Percentiles rank a stretch among this genome's conserved stretches.
phyloP scores from a whole-genome alignment of 2,113 vertebrate species.

The Ammodytes marinus region DNA sequence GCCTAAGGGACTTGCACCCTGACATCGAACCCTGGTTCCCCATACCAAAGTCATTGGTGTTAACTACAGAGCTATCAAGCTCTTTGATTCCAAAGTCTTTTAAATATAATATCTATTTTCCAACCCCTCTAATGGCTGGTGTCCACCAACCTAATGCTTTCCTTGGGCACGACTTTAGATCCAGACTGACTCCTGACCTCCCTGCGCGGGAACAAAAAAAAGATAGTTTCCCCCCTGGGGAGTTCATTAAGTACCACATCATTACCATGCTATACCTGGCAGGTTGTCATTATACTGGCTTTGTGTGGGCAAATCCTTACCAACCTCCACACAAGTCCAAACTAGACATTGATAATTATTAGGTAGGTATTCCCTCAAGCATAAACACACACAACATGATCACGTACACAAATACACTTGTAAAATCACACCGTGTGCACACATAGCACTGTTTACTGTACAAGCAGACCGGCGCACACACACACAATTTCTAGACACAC shows the following conservation, averaged over 20 bases:
- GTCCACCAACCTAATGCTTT: slow-evolving; percentile 6
- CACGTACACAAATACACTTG: slow-evolving; percentile 16
- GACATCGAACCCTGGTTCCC: too few relatives aligned
- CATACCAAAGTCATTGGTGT: too few relatives aligned
- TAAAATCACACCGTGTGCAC: slow-evolving; percentile 14
- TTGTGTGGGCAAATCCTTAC: slow-evolving; percentile 42
- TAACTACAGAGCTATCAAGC: too few relatives aligned
- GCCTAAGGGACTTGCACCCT: too few relatives aligned
- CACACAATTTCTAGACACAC: not conserved
- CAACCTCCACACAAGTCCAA: slow-evolving; percentile 18
- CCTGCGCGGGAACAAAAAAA: slow-evolving; percentile 5
- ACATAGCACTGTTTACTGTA: slow-evolving; percentile 25
- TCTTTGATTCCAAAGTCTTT: not conserved
- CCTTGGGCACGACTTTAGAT: slow-evolving; percentile 18
- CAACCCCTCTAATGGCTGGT: not conserved
- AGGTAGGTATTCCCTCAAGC: slow-evolving; percentile 15
- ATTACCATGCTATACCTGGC: slow-evolving; percentile 56
- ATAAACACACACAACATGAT: slow-evolving; percentile 20
- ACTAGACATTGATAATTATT: slow-evolving; percentile 24
- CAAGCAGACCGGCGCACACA: not conserved
- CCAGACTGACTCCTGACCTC: slow-evolving; percentile 41
- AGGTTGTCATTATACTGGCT: slow-evolving; percentile 43
- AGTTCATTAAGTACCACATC: slow-evolving; percentile 55
- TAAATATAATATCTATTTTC: not conserved
- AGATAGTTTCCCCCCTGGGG: slow-evolving; percentile 29